phyloP scores from a whole-genome alignment of 2,888 invertebrate genomes.

The Ophraella communa region DNA sequence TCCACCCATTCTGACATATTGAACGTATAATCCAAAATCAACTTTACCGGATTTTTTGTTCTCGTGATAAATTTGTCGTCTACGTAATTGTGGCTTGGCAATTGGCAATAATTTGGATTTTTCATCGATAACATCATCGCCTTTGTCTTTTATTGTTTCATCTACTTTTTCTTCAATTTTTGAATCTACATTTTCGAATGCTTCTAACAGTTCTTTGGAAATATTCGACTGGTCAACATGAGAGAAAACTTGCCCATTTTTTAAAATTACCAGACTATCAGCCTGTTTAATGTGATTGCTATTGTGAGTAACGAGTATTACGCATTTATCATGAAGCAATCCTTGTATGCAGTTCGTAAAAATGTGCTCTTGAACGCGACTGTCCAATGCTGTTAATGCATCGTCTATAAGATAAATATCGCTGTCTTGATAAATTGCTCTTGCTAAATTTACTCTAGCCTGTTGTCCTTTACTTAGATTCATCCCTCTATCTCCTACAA shows the following conservation, averaged over 20 bases:
- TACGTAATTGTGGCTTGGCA: slow-evolving; percentile 9
- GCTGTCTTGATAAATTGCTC: slow-evolving; percentile 76
- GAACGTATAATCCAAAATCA: slow-evolving; percentile 43
- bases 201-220: slow-evolving; percentile 34
- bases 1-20: slow-evolving; percentile 49
- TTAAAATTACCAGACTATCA: slow-evolving; percentile 60
- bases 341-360: slow-evolving; percentile 67
- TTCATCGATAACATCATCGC: slow-evolving; percentile 61
- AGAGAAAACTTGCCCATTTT: slow-evolving; percentile 44
- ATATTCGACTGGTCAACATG: slow-evolving; percentile 37
- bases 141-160: slow-evolving; percentile 55
- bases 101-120: slow-evolving; percentile 25
- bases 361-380: slow-evolving; percentile 73
- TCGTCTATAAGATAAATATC: slow-evolving; percentile 82
- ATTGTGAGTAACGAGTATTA: slow-evolving; percentile 61
- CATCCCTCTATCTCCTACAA: slow-evolving; percentile 81
- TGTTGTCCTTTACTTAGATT: slow-evolving; percentile 85
- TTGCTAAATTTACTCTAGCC: slow-evolving; percentile 78
- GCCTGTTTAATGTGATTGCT: slow-evolving; percentile 44
- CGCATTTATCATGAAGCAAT: slow-evolving; percentile 46
- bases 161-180: background rate
- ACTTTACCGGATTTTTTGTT: slow-evolving; percentile 48
- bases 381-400: slow-evolving; percentile 80
- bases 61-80: slow-evolving; percentile 46
- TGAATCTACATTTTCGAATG: slow-evolving; percentile 7